These are phyloP conservation scores for Acronicta alni DNA, from an alignment of 2,888 invertebrate genomes.

Conservation along the genomic window DNA sequence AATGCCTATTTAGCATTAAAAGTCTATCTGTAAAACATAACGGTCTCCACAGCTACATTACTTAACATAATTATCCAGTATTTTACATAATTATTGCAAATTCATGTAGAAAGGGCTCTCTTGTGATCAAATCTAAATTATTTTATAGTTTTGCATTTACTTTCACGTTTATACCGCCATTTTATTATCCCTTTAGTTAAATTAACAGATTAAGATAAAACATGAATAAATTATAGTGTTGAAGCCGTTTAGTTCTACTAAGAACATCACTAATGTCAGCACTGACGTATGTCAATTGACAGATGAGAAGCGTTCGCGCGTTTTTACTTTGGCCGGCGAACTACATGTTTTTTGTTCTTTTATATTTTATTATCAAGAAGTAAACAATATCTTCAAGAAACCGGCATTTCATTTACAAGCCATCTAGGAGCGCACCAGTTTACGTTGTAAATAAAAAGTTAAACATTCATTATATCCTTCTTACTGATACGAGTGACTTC, in stretches of 20 bases:
- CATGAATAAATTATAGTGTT: conserved; percentile 32
- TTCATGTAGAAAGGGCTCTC: conserved; percentile 69
- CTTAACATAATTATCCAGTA: conserved; percentile 61
- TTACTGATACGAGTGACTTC: neutral
- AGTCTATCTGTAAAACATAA: conserved; percentile 30
- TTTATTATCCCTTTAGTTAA: conserved; percentile 42
- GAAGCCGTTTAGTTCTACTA: too few species aligned
- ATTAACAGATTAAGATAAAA: conserved; percentile 32
- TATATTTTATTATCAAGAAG: too few species aligned
- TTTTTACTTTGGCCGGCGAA: too few species aligned
- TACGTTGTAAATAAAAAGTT: conserved; percentile 3
- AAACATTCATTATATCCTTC: neutral
- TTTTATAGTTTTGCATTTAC: conserved; percentile 57
- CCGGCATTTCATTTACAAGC: too few species aligned
- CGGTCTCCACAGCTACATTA: conserved; percentile 47
- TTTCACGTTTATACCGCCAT: conserved; percentile 59
- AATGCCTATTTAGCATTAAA: conserved; percentile 49
- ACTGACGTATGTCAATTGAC: too few species aligned
- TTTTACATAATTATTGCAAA: conserved; percentile 75
- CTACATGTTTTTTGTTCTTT: too few species aligned
- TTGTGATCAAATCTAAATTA: conserved; percentile 64
- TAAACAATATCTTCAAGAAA: too few species aligned
- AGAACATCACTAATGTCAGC: too few species aligned
- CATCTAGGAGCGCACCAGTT: too few species aligned
- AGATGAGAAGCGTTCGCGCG: too few species aligned